These are phyloP conservation scores for Rotaria socialis DNA, from an alignment of 2,888 invertebrate genomes.

Conservation along the genomic window DNA sequence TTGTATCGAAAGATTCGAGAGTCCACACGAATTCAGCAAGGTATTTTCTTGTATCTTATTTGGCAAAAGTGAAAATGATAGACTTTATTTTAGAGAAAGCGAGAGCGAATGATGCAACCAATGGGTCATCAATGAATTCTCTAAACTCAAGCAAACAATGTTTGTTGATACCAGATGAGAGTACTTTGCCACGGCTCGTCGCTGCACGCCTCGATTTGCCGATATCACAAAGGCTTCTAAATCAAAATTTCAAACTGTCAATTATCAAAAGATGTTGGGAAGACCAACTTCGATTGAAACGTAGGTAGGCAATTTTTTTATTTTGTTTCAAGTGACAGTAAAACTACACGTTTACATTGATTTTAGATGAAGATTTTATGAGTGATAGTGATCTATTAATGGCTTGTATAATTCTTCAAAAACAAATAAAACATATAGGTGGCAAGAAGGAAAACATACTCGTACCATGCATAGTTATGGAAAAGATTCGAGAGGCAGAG, in stretches of 20 bases:
- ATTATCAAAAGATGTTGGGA: constrained; percentile 5
- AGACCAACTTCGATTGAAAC: not conserved
- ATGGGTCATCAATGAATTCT: not conserved
- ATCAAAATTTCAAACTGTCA: not conserved
- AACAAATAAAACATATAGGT: not conserved
- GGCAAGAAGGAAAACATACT: not conserved
- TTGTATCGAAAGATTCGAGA: not conserved
- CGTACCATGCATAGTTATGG: not conserved
- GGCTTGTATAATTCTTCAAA: not conserved
- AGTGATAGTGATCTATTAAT: not conserved
- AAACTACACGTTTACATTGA: too few species aligned
- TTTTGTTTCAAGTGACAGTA: too few species aligned
- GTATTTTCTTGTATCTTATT: not conserved
- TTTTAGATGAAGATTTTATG: not conserved
- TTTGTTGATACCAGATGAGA: not conserved
- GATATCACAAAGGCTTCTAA: not conserved
- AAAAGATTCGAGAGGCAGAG: not conserved
- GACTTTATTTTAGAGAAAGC: not conserved
- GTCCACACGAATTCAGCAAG: not conserved
- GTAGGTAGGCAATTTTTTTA: not conserved
- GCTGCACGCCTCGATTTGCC: not conserved
- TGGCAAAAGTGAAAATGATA: not conserved
- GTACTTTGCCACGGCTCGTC: not conserved
- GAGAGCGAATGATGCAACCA: not conserved
- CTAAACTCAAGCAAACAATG: fast-evolving